Evolutionary conservation across 1,140 invertebrate genomes (phyloP), one percentile per base, ranked within the genome.

Genomic region (Cyrtorhinus lividipennis): DNA sequence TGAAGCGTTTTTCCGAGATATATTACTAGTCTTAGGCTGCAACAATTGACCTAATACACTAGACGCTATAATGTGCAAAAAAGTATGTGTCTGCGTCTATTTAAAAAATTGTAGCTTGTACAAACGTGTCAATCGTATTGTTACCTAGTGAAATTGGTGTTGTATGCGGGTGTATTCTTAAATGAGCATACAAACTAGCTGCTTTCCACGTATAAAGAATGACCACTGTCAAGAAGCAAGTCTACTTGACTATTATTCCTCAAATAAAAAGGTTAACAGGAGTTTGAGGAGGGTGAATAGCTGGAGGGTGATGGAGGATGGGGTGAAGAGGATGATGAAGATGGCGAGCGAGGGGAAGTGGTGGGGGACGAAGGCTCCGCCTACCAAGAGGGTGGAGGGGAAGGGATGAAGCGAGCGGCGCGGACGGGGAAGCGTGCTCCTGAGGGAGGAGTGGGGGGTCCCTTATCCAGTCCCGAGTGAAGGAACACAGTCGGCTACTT

Each of bases 401-500:
- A 3, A 20, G 5, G 3, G 10, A 13, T 12, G 18, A 20, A 20
- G 18, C 8, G 48, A 53, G 48, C 10, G 48, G 20, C 8, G 48
- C 18, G 48, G 48, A 5, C 48, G 48, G 18, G 48, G 8, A 8
- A 20, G 48, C 12, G 48, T 12, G 48, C 10, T 20, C 5, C 12
- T 5, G 48, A 15, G 48, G 48, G 18, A 5, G 48, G 48, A 53
- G 48, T 53, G 48, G 48, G 48, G 48, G 48, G 48, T 15, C 12
- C 48, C 48, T 53, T 22, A 22, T 53, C 48, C 48, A 53, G 48
- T 53, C 18, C 20, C n/a, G 38, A 20, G 48, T 22, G 48, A 53
- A 53, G 48, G 48, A 53, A 53, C 48, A 3, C 48, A 53, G 48
- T 53, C 48, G 48, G 48, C 48, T 53, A 53, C 48, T 53, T 53